A percentile compares a stretch with the other conserved stretches of the same genome.
Conservation (phyloP, 2,888 invertebrate genomes). For the Conistra vaccinii region DNA sequence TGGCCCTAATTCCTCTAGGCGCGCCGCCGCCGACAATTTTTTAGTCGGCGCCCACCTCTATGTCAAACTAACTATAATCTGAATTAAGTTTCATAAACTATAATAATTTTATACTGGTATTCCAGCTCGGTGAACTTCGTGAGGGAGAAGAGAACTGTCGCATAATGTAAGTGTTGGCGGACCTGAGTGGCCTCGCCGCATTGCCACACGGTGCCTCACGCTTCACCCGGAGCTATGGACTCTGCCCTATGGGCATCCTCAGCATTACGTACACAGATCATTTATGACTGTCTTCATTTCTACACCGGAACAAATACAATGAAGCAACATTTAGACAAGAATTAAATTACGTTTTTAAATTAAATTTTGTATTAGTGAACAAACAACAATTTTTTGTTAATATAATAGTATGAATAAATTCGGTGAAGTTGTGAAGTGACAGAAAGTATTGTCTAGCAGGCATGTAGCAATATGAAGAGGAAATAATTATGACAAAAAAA, state of each 20-base stretch:
- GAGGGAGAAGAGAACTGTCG: slow-evolving; percentile 87
- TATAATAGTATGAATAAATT: slow-evolving; percentile 18
- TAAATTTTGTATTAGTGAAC: slow-evolving; percentile 34
- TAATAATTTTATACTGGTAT: slow-evolving; percentile 43
- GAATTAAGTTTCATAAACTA: neutral
- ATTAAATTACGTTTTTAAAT: slow-evolving; percentile 37
- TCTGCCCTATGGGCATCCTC: slow-evolving; percentile 73
- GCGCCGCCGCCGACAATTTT: too few species aligned
- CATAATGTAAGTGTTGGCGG: slow-evolving; percentile 81
- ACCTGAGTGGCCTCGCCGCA: slow-evolving; percentile 43
- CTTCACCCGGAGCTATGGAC: slow-evolving; percentile 68
- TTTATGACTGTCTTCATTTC: slow-evolving; percentile 54
- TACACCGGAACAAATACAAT: slow-evolving; percentile 44
- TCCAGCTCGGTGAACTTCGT: slow-evolving; percentile 83
- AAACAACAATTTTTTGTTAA: slow-evolving; percentile 39
- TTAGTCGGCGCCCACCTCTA: too few species aligned
- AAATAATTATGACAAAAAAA: slow-evolving; percentile 19
- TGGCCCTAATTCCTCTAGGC: too few species aligned
- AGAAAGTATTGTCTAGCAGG: slow-evolving; percentile 55
- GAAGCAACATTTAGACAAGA: slow-evolving; percentile 52
- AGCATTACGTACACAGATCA: slow-evolving; percentile 55
- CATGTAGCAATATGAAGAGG: slow-evolving; percentile 46
- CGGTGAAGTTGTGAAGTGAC: slow-evolving; percentile 55
- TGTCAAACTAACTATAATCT: neutral
- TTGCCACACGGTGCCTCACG: slow-evolving; percentile 73